A percentile compares a stretch with the other conserved stretches of the same genome.
These are phyloP conservation scores for Tetragnatha versicolor DNA, from an alignment of 1,140 invertebrate species.

Conservation along the genomic window DNA sequence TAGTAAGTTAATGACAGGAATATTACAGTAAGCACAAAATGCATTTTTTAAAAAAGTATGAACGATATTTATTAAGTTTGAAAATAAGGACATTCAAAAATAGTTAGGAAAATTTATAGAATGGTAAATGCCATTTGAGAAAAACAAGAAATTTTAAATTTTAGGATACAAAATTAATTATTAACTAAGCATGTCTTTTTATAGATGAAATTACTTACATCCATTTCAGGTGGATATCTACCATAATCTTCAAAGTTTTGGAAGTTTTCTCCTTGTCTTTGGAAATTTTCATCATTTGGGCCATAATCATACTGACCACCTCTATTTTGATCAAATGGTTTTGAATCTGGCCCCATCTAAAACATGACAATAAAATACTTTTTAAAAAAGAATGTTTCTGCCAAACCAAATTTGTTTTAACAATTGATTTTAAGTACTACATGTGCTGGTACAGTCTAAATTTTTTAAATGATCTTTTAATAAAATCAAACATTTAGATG, in stretches of 20 bases:
- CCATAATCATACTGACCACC: constrained; percentile 4
- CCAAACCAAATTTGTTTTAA: background rate
- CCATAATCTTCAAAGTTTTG: constrained; percentile 27
- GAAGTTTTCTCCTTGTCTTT: background rate
- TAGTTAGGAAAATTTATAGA: no score
- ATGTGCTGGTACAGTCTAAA: background rate
- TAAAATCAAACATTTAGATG: no score
- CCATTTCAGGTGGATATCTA: constrained; percentile 30
- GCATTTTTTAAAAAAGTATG: no score
- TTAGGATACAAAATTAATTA: background rate
- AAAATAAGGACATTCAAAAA: no score
- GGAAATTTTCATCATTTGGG: background rate
- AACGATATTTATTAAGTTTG: no score
- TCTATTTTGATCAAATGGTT: background rate
- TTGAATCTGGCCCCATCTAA: background rate
- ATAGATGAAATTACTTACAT: constrained; percentile 14
- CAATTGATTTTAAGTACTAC: background rate
- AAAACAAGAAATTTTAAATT: background rate
- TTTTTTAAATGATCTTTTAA: background rate
- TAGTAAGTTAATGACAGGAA: background rate
- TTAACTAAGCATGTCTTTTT: no score
- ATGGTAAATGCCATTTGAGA: background rate
- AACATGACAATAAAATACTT: background rate
- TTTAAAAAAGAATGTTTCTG: background rate
- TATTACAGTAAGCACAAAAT: background rate